Conservation (phyloP, 2,113 vertebrate genomes). For the Corythornis cristatus region DNA sequence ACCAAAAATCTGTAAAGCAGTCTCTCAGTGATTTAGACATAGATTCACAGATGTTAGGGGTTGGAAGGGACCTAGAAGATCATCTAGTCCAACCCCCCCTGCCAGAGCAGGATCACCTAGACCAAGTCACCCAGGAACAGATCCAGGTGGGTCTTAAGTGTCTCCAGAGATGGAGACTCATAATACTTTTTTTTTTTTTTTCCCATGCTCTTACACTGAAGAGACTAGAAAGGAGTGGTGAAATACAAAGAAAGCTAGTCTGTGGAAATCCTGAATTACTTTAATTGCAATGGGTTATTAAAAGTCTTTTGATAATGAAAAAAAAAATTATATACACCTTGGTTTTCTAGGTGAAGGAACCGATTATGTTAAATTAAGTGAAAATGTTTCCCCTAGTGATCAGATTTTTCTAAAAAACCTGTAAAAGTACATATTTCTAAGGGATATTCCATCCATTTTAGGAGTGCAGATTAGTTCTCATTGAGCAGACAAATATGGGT, state of each 20-base stretch:
- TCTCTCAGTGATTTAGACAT: neutral
- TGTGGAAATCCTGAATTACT: neutral
- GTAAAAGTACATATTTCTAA: conserved; percentile 53
- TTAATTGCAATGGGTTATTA: neutral
- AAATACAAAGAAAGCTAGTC: neutral
- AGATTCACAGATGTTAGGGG: too few species aligned
- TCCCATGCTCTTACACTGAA: neutral
- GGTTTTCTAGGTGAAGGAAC: neutral
- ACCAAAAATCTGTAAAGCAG: neutral
- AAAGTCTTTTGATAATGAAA: neutral
- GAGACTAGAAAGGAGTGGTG: accelerated
- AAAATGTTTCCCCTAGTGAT: neutral
- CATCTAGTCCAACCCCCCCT: too few species aligned
- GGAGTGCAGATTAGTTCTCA: conserved; percentile 74
- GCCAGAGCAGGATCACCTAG: too few species aligned
- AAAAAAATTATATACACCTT: neutral
- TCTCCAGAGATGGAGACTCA: too few species aligned
- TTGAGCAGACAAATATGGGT: conserved; percentile 76
- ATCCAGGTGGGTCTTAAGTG: too few species aligned
- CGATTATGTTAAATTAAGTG: neutral
- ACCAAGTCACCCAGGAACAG: too few species aligned
- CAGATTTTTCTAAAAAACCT: conserved; percentile 15
- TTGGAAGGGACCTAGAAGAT: too few species aligned
- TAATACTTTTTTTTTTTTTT: neutral
- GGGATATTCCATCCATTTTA: conserved; percentile 30